Percentiles rank a stretch among this genome's conserved stretches.
These are phyloP conservation scores for Drosophila burlai DNA, from an alignment of 1,140 invertebrate genomes.

Conservation along the genomic window DNA sequence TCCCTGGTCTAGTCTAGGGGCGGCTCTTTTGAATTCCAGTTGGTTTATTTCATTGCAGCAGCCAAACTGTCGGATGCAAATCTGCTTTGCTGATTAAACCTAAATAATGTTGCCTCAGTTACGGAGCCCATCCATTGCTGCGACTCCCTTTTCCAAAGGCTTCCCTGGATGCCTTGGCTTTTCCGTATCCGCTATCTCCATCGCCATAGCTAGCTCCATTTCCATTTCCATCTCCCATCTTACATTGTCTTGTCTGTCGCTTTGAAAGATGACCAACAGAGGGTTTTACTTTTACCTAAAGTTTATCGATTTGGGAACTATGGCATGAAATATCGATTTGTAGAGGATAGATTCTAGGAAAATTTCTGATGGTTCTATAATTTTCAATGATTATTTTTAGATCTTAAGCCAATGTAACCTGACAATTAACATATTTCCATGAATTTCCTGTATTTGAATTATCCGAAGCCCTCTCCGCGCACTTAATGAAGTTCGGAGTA, in stretches of 20 bases:
- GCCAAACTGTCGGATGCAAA: constrained; percentile 74
- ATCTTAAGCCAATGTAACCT: constrained; percentile 1
- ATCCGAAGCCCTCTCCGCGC: no score
- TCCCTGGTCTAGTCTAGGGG: constrained; percentile 27
- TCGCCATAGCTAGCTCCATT: constrained; percentile 6
- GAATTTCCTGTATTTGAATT: constrained; percentile 6
- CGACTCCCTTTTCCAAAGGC: constrained; percentile 33
- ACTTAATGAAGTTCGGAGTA: background rate
- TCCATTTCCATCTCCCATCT: constrained; percentile 41
- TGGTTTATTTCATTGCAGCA: constrained; percentile 74
- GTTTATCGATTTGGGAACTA: constrained; percentile 14
- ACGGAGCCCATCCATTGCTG: constrained; percentile 61
- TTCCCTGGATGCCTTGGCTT: constrained; percentile 6
- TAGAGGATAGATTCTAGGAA: background rate
- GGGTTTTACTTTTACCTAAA: background rate
- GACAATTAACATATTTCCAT: background rate
- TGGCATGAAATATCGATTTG: background rate
- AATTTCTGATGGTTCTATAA: no score
- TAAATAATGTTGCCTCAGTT: constrained; percentile 75
- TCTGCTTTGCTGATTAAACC: constrained; percentile 82
- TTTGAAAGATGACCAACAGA: constrained; percentile 40
- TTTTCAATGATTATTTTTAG: background rate
- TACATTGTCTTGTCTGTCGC: constrained; percentile 44
- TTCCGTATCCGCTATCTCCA: constrained; percentile 9
- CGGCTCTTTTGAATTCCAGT: constrained; percentile 74